A percentile compares a stretch with the other conserved stretches of the same genome.
Conservation (phyloP, 2,113 vertebrate species). For the Pituophis catenifer region DNA sequence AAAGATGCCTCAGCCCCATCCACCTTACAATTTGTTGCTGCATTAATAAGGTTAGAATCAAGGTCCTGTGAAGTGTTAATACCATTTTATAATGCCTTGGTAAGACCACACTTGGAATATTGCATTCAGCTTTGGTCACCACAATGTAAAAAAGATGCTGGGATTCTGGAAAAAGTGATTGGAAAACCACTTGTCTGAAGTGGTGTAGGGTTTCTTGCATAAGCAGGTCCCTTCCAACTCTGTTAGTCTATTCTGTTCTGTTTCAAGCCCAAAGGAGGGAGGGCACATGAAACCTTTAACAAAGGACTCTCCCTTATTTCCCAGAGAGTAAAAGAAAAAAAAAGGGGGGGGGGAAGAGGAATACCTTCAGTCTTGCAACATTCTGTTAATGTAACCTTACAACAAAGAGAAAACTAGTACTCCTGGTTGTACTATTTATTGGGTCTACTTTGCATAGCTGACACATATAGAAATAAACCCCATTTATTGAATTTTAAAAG, state of each 20-base stretch:
- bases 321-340: neutral
- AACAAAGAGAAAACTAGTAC: neutral
- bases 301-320: neutral
- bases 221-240: neutral
- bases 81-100: no score
- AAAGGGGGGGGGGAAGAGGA: no score
- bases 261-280: neutral
- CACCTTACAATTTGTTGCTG: no score
- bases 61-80: no score
- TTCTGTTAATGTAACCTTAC: neutral
- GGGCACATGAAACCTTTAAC: neutral
- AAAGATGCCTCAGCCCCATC: no score
- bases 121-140: no score
- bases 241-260: neutral
- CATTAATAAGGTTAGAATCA: no score
- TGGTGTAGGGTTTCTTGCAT: neutral
- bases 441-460: neutral
- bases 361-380: neutral
- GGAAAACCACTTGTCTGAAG: neutral
- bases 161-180: neutral
- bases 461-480: neutral
- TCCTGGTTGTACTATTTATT: neutral
- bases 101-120: no score
- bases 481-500: neutral
- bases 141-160: no score